Evolutionary conservation across 2,888 invertebrate species (phyloP), one percentile per base, ranked within the genome.

Genomic region (Stenichneumon culpator): DNA sequence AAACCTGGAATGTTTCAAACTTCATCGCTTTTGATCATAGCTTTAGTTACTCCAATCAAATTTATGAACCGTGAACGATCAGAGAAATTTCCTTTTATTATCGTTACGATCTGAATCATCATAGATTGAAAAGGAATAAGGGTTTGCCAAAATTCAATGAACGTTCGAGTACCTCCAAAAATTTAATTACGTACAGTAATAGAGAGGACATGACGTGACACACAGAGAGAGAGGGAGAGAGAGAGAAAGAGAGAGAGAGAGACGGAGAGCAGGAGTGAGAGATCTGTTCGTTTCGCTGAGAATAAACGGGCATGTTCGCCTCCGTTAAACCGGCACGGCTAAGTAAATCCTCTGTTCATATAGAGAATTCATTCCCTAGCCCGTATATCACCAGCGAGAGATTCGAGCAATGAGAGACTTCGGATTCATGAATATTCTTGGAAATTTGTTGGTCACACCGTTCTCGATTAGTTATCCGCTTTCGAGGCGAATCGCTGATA

Each of bases 331-430:
- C 36, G 77, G 65, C n/a, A 67, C 28, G 44, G 72, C 54, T 73
- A 74, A 81, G 81, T 81, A 81, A 81, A 81, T 81, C 25, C 50
- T 74, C 74, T 60, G 68, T 81, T 81, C 74, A 69, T 63, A 77
- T 44, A 70, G 68, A 68, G 57, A 74, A 65, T 65, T 67, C 77
- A 39, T 67, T 54, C 32, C n/a, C 67, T 47, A 25, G 63, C 36
- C 6, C 44, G 25, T 63, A 32, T n/a, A 63, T 63, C 32, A 28
- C 1, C 32, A 7, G 16, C 16, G 28, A 5, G 16, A 28, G 7
- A 28, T 63, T 7, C 6, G 11, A 25, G 57, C 63, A 28, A 60
- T 52, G 60, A 60, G 25, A 25, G 28, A 60, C 63, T 16, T 9
- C 16, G 36, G 52, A 44, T 60, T 67, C 77, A 52, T 54, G 65